These are phyloP conservation scores for Drosophila quadrilineata DNA, from an alignment of 1,140 invertebrate genomes.

Conservation along the genomic window DNA sequence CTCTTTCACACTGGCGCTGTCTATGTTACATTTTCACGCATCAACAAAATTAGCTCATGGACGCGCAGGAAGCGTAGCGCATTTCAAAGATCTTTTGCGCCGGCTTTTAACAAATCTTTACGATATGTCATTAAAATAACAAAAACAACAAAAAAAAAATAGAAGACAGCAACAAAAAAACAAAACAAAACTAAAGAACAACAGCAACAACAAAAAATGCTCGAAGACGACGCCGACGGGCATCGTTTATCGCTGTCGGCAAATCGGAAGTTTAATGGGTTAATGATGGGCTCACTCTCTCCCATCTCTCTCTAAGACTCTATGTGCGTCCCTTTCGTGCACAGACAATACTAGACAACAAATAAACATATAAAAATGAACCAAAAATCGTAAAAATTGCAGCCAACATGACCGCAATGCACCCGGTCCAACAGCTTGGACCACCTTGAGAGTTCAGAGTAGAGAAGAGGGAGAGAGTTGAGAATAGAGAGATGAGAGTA, in stretches of 20 bases:
- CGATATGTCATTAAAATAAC: constrained; percentile 71
- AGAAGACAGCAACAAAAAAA: constrained; percentile 10
- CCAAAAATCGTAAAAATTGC: constrained; percentile 76
- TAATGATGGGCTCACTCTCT: constrained; percentile 58
- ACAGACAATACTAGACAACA: constrained; percentile 38
- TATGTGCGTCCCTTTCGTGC: constrained; percentile 5
- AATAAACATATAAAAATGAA: constrained; percentile 78
- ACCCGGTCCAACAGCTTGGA: constrained; percentile 64
- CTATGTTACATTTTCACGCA: constrained; percentile 62
- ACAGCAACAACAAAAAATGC: constrained; percentile 2
- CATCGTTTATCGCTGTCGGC: constrained; percentile 75
- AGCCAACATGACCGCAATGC: constrained; percentile 68
- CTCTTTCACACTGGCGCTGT: too few species aligned
- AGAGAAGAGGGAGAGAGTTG: too few species aligned
- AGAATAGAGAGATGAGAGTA: too few species aligned
- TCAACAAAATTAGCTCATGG: constrained; percentile 58
- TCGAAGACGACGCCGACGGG: constrained; percentile 28
- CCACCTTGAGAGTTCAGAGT: constrained; percentile 66
- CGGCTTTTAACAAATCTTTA: constrained; percentile 79
- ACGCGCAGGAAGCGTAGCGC: constrained; percentile 67
- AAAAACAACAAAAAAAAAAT: constrained; percentile 27
- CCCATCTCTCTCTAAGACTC: constrained; percentile 11
- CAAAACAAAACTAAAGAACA: constrained; percentile 19
- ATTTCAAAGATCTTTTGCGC: constrained; percentile 64
- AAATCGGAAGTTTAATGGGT: constrained; percentile 80